These are phyloP conservation scores for Trichogramma dendrolimi DNA, from an alignment of 2,888 invertebrate genomes.

Conservation along the genomic window DNA sequence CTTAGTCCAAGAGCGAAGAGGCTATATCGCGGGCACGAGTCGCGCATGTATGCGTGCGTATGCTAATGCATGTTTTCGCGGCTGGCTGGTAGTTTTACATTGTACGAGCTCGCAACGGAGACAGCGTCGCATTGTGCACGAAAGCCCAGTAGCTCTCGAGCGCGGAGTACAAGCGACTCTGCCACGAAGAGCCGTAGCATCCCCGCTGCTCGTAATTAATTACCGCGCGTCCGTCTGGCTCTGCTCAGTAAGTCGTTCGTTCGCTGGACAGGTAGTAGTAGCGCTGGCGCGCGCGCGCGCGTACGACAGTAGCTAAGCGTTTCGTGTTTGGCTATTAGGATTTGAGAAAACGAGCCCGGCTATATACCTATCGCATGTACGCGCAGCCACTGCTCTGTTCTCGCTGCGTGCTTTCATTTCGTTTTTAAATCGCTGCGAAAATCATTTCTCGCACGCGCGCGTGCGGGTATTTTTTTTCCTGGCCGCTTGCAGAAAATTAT, in stretches of 20 bases:
- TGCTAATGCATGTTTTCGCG: conserved; percentile 6
- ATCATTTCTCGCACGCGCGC: too few species aligned
- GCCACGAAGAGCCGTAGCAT: conserved; percentile 44
- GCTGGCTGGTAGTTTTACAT: neutral
- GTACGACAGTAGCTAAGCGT: neutral
- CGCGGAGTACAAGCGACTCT: conserved; percentile 26
- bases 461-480: too few species aligned
- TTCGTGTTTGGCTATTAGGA: too few species aligned
- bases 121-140: neutral
- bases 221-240: conserved; percentile 35
- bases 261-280: conserved; percentile 41
- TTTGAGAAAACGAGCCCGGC: too few species aligned
- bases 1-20: too few species aligned
- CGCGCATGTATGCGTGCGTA: neutral
- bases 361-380: too few species aligned
- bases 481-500: too few species aligned
- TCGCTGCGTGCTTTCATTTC: too few species aligned
- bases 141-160: conserved; percentile 14
- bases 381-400: too few species aligned
- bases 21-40: neutral
- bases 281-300: conserved; percentile 8
- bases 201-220: conserved; percentile 48
- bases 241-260: conserved; percentile 44
- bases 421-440: too few species aligned
- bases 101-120: neutral